Conservation (phyloP, 1,140 invertebrate genomes). For the Brachionus koreanus region DNA sequence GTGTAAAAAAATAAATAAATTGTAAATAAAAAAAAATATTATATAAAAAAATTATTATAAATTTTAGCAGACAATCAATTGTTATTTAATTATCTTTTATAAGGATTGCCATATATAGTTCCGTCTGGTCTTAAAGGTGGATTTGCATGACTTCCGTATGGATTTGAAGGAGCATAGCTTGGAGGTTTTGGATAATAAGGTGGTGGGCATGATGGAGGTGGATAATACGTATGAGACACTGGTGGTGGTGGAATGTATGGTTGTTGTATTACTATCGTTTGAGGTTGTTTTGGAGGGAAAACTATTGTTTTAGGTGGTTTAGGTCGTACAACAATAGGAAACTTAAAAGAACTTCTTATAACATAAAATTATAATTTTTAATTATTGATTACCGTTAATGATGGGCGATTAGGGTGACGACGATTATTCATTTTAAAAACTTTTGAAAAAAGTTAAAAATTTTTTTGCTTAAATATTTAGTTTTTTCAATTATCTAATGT, state of each 20-base stretch:
- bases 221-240: background rate
- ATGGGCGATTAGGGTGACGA: no score
- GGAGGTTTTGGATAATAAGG: background rate
- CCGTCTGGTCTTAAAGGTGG: background rate
- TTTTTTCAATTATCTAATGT: no score
- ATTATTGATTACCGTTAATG: no score
- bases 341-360: no score
- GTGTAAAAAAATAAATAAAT: no score
- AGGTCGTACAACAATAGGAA: background rate
- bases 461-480: no score
- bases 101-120: background rate
- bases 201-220: background rate
- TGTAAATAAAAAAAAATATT: no score
- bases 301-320: background rate
- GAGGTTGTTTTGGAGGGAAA: background rate
- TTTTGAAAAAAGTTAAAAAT: no score
- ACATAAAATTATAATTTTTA: no score
- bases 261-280: background rate
- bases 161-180: background rate
- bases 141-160: background rate
- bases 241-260: constrained; percentile 4
- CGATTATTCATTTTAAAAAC: no score
- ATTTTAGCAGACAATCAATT: no score
- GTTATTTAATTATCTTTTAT: background rate
- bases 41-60: no score